Percentiles rank a stretch among this genome's conserved stretches.
phyloP scores from a whole-genome alignment of 1,140 invertebrate genomes.

The Bombus sibiricus region DNA sequence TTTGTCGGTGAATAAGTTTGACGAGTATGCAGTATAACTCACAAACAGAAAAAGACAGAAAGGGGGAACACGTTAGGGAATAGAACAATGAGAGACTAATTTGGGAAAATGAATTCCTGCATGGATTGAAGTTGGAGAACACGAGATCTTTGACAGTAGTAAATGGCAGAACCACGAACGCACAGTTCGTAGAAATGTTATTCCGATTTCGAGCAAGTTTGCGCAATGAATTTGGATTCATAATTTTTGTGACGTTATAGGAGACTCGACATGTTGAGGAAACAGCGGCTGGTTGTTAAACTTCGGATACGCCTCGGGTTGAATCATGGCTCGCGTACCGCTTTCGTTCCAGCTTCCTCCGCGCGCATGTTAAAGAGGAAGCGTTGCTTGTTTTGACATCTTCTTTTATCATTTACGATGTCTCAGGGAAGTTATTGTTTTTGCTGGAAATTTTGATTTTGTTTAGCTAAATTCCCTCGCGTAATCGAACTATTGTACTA shows the following conservation, averaged over 20 bases:
- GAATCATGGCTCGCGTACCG: background rate
- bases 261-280: background rate
- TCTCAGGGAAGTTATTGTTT: background rate
- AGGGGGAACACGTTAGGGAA: background rate
- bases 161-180: background rate
- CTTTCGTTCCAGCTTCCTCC: background rate
- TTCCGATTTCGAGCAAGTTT: conserved; percentile 6
- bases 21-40: background rate
- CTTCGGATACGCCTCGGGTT: conserved; percentile 6
- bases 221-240: conserved; percentile 6
- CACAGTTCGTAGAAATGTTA: conserved; percentile 12
- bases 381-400: background rate
- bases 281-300: background rate
- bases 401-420: background rate
- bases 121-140: background rate
- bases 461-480: background rate
- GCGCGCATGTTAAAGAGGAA: background rate
- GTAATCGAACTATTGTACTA: no score
- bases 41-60: background rate
- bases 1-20: background rate
- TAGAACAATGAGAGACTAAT: background rate
- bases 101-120: background rate
- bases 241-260: conserved; percentile 5
- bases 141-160: background rate
- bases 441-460: background rate